Percentiles rank a stretch among this genome's conserved stretches.
phyloP scores from a whole-genome alignment of 2,113 vertebrate genomes.

The Petroica traversi region DNA sequence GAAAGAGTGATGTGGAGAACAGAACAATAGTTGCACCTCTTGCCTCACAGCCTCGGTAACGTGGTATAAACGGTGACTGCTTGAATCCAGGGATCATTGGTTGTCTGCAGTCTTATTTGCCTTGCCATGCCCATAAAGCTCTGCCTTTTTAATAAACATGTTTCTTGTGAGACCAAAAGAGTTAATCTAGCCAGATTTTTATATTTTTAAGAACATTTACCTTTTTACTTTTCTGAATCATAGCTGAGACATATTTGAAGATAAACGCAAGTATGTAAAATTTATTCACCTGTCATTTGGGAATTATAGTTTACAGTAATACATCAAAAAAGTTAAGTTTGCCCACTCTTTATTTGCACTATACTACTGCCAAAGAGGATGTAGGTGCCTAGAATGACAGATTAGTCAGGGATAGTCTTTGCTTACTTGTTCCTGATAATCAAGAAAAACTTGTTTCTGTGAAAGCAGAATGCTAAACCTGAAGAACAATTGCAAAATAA shows the following conservation, averaged over 20 bases:
- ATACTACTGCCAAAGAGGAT: slow-evolving; percentile 22
- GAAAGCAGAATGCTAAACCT: not conserved
- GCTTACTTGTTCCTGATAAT: not conserved
- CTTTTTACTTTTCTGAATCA: not conserved
- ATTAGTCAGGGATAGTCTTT: not conserved
- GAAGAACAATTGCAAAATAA: not conserved
- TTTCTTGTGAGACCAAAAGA: not conserved
- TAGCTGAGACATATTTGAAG: not conserved
- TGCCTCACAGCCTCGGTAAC: not conserved
- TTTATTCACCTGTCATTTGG: not conserved
- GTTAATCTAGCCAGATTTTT: not conserved
- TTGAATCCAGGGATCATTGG: not conserved
- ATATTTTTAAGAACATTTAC: not conserved
- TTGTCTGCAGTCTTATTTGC: not conserved
- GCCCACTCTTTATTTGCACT: not conserved
- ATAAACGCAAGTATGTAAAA: not conserved
- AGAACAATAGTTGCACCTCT: not conserved
- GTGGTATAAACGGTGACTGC: not conserved
- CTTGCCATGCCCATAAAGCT: not conserved
- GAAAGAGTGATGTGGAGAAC: not conserved
- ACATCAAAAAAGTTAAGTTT: not conserved
- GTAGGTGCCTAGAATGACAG: not conserved
- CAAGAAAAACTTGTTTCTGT: slow-evolving; percentile 49
- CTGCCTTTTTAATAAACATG: not conserved
- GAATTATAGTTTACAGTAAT: not conserved